Evolutionary conservation across 2,113 vertebrate species (phyloP), one percentile per base, ranked within the genome.

Genomic region (Trematomus loennbergii): DNA sequence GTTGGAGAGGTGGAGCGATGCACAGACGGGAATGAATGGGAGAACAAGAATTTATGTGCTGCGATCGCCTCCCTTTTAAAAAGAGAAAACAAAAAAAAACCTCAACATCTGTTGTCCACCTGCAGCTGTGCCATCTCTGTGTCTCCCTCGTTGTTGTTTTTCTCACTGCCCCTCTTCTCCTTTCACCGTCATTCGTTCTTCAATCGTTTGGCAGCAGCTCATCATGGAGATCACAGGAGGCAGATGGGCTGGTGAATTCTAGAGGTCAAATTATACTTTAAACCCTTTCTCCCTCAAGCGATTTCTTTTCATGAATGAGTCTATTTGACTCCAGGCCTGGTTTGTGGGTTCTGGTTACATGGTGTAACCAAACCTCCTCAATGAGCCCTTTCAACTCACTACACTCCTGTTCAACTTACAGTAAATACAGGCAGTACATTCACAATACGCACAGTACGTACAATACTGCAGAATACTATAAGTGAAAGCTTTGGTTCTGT

Each of bases 51-150:
- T 88, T 75, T 81, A 87, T 75, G 78, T 81, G 72, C 52, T 58
- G 62, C 76, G 75, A 79, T 73, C 59, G 16, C 55, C 76, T 67
- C 80, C 75, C 77, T 40, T 9, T 12, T 75, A 75, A 67, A 63
- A 63, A 18, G 12, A 18, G n/a, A 54, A 52, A 45, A 68, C 72
- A 65, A 45, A 46, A 8, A n/a, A 71, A 70, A 75, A 22, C 69
- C 53, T 80, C 77, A 84, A 87, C 93, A 94, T 93, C 90, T 92
- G 92, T 87, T 82, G 74, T 90, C 87, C 91, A 92, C 91, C 93
- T 94, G 93, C 92, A 91, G 88, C 88, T 89, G 87, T 88, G 82
- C 74, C 78, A 77, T 90, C 69, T 79, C 79, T 78, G 64, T 67
- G 60, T 72, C 50, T 73, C 54, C 16, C 70, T 18, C 11, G 0